Base-by-base conservation (phyloP, 2,888 invertebrate species). In the Phengaris alcon region DNA sequence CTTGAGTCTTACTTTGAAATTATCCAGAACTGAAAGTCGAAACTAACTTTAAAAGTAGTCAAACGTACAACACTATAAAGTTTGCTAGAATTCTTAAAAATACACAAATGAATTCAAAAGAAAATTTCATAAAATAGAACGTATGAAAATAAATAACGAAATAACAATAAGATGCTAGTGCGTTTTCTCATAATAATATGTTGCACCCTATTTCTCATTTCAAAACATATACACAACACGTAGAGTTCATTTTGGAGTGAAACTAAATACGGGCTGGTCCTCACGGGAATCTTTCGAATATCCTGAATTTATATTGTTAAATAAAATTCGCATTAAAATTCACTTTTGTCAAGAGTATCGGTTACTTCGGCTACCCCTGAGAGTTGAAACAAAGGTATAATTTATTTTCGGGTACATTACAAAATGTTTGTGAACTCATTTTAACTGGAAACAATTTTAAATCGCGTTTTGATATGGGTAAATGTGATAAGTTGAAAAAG, bases 291-390 rank as follows among this genome's bases (percentile, higher is more conserved):
- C 22, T 72, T 72, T 54, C 22, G 8, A 72, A 72, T 72, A 52
- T 52, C 15, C 52, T 12, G 72, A 72, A 72, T 72, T 54, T 72
- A 72, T 72, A 52, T 72, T 72, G 72, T 54, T 72, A 72, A 72
- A 54, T 72, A 72, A 72, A 72, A 72, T 15, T 72, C 54, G 13
- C 22, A 35, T 72, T 54, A 72, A 54, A 72, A 35, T 54, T 52
- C 35, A 35, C 54, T 54, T 72, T 54, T 35, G 54, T 72, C 72
- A 52, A 52, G 52, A 22, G 13, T 46, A 46, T 35, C 44, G 68
- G 12, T 44, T 12, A 52, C 52, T 10, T 72, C 35, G 54, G 12
- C 35, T 6, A 13, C 54, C 72, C 72, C 54, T 6, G 54, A 13
- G 72, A 54, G 13, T 70, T 52, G 9, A 51, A 52, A 72, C 52